Percentiles rank a stretch among this genome's conserved stretches.
Evolutionary conservation across 2,888 invertebrate species (phyloP).

Genomic region (Dioctria rufipes): DNA sequence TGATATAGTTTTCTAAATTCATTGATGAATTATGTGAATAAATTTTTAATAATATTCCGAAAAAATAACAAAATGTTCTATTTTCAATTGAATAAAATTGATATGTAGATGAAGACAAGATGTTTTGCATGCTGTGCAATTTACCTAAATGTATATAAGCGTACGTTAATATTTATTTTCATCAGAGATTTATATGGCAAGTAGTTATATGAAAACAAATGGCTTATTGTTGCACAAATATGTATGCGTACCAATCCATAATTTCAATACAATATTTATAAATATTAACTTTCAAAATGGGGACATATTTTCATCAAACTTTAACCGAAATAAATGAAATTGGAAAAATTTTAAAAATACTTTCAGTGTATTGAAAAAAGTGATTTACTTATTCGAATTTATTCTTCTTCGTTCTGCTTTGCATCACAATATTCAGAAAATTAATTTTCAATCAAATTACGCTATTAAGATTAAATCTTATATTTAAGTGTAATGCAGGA

Average conservation of each 20-base stretch:
- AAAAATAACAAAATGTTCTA: conserved; percentile 30
- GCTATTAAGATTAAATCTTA: no score
- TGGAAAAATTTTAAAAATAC: no score
- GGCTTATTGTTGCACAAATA: conserved; percentile 14
- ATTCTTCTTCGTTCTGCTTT: no score
- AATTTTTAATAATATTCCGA: not conserved
- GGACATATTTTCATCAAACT: no score
- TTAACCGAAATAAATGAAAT: no score
- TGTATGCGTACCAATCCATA: conserved; percentile 15
- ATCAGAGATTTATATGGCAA: conserved; percentile 7
- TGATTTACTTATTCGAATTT: no score
- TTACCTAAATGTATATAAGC: conserved; percentile 8
- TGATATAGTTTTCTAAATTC: no score
- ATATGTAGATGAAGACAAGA: conserved; percentile 27
- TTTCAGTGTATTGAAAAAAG: no score
- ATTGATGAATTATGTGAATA: not conserved
- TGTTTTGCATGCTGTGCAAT: conserved; percentile 36
- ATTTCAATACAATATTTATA: not conserved
- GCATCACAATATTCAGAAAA: no score
- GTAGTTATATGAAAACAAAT: conserved; percentile 26
- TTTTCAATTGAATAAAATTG: conserved; percentile 12
- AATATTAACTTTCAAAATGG: no score
- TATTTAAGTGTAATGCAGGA: no score
- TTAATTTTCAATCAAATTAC: no score
- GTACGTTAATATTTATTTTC: conserved; percentile 30